Conservation (phyloP, 1,140 invertebrate species). For the Eriocheir sinensis region DNA sequence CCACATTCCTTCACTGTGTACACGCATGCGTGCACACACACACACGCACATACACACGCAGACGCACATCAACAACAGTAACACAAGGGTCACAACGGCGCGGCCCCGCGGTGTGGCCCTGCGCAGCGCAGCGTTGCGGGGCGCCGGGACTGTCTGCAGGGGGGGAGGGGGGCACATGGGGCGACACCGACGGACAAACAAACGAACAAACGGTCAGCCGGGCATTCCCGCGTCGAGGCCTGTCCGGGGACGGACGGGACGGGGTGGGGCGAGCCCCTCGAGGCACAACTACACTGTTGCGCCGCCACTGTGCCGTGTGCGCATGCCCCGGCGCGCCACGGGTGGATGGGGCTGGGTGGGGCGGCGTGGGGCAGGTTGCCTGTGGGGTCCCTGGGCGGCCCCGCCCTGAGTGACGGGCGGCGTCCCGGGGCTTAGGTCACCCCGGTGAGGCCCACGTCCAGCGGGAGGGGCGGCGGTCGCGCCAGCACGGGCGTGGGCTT, state of each 20-base stretch:
- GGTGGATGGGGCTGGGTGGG: no score
- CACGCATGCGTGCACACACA: neutral
- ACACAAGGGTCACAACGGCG: neutral
- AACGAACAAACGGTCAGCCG: neutral
- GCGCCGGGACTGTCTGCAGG: neutral
- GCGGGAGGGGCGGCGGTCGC: conserved; percentile 34
- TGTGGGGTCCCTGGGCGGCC: neutral
- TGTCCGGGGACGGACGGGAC: neutral
- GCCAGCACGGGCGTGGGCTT: conserved; percentile 62
- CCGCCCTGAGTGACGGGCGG: conserved; percentile 15
- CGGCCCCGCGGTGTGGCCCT: neutral
- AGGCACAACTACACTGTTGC: neutral
- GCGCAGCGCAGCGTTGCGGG: neutral
- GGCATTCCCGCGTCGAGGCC: neutral
- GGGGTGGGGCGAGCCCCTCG: neutral
- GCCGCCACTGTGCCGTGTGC: neutral
- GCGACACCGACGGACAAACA: neutral
- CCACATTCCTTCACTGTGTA: neutral
- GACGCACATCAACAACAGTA: neutral
- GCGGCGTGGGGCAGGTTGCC: neutral
- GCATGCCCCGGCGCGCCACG: neutral
- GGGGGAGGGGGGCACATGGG: neutral
- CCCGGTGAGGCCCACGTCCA: conserved; percentile 48
- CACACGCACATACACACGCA: neutral
- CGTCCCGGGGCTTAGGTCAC: conserved; percentile 53